phyloP scores from a whole-genome alignment of 1,140 invertebrate species.

The Tetragnatha versicolor region DNA sequence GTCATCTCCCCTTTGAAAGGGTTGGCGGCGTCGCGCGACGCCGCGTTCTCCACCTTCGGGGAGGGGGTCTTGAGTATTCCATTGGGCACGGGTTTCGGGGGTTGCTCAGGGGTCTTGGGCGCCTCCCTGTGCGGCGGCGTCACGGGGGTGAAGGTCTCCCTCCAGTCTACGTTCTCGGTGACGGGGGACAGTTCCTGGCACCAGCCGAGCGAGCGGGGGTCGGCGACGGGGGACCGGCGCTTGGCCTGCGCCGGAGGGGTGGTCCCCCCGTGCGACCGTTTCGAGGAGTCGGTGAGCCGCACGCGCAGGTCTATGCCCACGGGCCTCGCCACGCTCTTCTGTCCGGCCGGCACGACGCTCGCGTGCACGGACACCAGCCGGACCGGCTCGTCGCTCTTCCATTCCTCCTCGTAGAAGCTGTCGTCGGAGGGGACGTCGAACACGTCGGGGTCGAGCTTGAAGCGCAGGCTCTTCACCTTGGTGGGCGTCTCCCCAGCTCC shows the following conservation, averaged over 20 bases:
- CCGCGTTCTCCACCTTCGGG: background rate
- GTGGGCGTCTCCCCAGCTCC: conserved; percentile 51
- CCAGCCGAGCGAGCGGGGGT: conserved; percentile 26
- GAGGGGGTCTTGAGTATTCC: conserved; percentile 44
- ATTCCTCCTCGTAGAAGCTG: conserved; percentile 45
- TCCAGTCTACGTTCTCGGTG: conserved; percentile 45
- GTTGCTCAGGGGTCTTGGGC: background rate
- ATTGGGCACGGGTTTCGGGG: conserved; percentile 20
- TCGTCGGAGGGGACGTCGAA: conserved; percentile 51
- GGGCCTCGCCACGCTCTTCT: conserved; percentile 40
- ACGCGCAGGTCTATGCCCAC: conserved; percentile 42
- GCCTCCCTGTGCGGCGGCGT: background rate
- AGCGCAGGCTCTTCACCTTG: conserved; percentile 47
- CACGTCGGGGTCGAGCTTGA: conserved; percentile 49
- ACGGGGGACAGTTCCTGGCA: conserved; percentile 43
- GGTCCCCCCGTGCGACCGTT: conserved; percentile 17
- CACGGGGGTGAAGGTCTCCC: conserved; percentile 27
- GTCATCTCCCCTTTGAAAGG: conserved; percentile 19
- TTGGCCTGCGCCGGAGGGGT: conserved; percentile 20
- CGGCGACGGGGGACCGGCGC: conserved; percentile 30
- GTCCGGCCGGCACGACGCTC: conserved; percentile 46
- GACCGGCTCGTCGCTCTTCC: conserved; percentile 29
- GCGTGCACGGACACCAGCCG: conserved; percentile 37
- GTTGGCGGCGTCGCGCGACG: conserved; percentile 6
- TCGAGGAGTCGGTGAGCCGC: conserved; percentile 20